phyloP scores from a whole-genome alignment of 2,113 vertebrate species.

The Ia io region DNA sequence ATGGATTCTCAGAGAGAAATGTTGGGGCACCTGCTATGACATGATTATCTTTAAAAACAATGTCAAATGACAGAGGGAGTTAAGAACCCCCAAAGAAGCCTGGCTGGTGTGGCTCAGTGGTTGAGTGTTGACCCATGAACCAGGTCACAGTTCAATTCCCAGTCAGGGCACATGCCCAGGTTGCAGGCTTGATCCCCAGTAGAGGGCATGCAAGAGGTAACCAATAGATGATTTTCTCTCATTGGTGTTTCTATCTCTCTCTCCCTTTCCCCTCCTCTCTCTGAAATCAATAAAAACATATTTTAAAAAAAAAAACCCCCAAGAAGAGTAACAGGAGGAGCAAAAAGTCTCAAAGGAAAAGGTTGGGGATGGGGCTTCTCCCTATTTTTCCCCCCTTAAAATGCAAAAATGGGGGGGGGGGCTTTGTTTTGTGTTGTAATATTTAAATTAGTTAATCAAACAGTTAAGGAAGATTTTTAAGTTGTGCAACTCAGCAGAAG shows the following conservation, averaged over 20 bases:
- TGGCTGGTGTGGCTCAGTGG: no score
- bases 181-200: no score
- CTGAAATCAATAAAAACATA: no score
- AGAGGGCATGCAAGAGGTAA: no score
- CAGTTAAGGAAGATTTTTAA: conserved; percentile 20
- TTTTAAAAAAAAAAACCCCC: no score
- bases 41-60: neutral
- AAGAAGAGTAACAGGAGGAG: neutral
- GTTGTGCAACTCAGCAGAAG: neutral
- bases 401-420: neutral
- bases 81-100: neutral
- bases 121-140: no score
- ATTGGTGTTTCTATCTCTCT: no score
- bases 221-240: no score
- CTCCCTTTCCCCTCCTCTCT: no score
- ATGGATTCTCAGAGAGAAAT: neutral
- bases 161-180: no score
- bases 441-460: neutral
- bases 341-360: neutral
- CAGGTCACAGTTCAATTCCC: no score
- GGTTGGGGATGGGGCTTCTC: neutral
- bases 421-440: neutral
- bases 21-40: neutral
- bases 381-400: neutral
- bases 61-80: neutral